These are phyloP conservation scores for Poeciliopsis retropinna DNA, from an alignment of 2,113 vertebrate genomes.

Conservation along the genomic window DNA sequence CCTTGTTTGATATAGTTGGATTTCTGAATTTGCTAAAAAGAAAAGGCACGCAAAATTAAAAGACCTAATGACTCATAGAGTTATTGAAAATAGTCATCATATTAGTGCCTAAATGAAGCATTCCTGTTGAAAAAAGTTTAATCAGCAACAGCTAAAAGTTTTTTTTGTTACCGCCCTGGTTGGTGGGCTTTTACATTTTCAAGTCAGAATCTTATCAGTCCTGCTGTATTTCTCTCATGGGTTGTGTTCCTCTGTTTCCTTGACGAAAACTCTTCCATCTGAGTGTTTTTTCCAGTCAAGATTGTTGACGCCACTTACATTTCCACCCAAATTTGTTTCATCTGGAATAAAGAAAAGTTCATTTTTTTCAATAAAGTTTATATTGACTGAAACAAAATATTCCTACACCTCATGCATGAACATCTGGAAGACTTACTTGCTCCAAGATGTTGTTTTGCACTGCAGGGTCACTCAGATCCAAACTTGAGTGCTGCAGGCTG, in stretches of 20 bases:
- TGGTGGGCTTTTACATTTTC: no score
- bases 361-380: not conserved
- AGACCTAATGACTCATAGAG: no score
- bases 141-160: not conserved
- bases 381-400: no score
- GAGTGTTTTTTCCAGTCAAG: constrained; percentile 2
- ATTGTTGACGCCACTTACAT: not conserved
- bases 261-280: not conserved
- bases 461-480: not conserved
- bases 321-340: not conserved
- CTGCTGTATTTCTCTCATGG: not conserved
- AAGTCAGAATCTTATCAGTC: not conserved
- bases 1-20: no score
- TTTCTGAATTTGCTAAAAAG: no score
- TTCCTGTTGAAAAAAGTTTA: no score
- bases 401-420: not conserved
- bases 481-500: not conserved
- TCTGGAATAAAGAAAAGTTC: not conserved
- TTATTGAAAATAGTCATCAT: no score
- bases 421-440: not conserved
- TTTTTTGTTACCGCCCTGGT: no score
- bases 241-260: not conserved
- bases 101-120: no score
- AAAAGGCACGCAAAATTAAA: no score
- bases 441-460: not conserved